These are phyloP conservation scores for Isoperla grammatica DNA, from an alignment of 2,888 invertebrate genomes.

Conservation along the genomic window DNA sequence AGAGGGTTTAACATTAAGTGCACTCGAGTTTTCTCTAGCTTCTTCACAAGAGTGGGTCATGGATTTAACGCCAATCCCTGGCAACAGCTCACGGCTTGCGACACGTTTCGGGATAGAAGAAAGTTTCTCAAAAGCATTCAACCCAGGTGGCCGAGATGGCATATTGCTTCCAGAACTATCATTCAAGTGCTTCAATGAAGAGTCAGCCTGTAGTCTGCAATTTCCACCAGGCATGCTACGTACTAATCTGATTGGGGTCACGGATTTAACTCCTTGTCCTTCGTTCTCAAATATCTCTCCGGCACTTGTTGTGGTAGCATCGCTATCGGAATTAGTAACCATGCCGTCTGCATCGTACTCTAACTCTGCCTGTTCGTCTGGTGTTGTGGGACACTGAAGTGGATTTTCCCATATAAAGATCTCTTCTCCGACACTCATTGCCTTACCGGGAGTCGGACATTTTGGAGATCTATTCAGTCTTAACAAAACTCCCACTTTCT, in stretches of 20 bases:
- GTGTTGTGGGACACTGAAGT: constrained; percentile 59
- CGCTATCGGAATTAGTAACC: constrained; percentile 12
- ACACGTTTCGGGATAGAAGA: background rate
- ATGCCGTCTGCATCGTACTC: constrained; percentile 53
- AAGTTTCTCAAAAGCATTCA: constrained; percentile 7
- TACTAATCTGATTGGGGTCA: constrained; percentile 54
- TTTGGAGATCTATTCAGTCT: constrained; percentile 7
- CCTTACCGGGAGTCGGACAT: constrained; percentile 21
- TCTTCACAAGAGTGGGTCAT: background rate
- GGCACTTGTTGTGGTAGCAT: constrained; percentile 34
- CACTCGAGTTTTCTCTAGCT: background rate
- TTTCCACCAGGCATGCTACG: background rate
- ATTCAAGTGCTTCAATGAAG: background rate
- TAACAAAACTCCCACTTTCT: background rate
- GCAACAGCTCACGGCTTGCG: background rate
- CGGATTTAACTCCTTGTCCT: constrained; percentile 58
- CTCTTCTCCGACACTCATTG: constrained; percentile 43
- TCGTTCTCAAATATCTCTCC: constrained; percentile 59
- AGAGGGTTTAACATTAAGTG: background rate
- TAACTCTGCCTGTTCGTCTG: constrained; percentile 66
- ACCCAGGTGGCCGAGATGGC: background rate
- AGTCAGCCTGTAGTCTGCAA: too few species aligned
- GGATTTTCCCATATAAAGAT: constrained; percentile 79
- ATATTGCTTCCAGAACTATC: constrained; percentile 9
- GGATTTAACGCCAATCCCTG: background rate